Evolutionary conservation across 1,140 invertebrate species (phyloP).

Genomic region (Drosophila sp.): DNA sequence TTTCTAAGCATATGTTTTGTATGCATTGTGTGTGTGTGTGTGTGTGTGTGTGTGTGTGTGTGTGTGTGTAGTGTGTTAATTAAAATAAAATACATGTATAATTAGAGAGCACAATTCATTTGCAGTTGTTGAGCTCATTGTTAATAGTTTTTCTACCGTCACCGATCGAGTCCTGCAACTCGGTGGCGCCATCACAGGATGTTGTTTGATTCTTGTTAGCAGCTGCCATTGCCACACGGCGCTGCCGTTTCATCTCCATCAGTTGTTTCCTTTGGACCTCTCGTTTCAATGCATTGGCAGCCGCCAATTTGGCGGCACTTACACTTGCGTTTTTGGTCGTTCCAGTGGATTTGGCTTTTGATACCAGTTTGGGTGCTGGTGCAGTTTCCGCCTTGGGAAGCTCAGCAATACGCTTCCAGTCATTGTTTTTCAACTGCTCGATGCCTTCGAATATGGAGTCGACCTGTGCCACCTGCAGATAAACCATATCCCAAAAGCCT

Average conservation of each 20-base stretch:
- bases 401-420: constrained; percentile 85
- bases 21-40: constrained; percentile 29
- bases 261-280: constrained; percentile 92
- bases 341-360: constrained; percentile 47
- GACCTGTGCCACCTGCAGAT: constrained; percentile 93
- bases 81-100: constrained; percentile 39
- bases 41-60: constrained; percentile 28
- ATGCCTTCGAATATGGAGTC: constrained; percentile 91
- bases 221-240: constrained; percentile 85
- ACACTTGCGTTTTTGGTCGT: constrained; percentile 22
- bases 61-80: constrained; percentile 47
- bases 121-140: constrained; percentile 49
- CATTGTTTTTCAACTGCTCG: constrained; percentile 87
- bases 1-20: constrained; percentile 62
- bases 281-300: constrained; percentile 85
- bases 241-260: constrained; percentile 89
- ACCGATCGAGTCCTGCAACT: constrained; percentile 26
- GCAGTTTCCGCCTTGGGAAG: constrained; percentile 9
- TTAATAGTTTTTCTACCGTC: constrained; percentile 37
- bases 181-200: constrained; percentile 34
- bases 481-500: constrained; percentile 99
- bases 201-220: constrained; percentile 58
- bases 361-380: constrained; percentile 27
- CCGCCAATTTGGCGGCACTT: constrained; percentile 46
- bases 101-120: constrained; percentile 67